Base-by-base conservation (phyloP, 2,113 vertebrate genomes). In the Centropus unirufus region DNA sequence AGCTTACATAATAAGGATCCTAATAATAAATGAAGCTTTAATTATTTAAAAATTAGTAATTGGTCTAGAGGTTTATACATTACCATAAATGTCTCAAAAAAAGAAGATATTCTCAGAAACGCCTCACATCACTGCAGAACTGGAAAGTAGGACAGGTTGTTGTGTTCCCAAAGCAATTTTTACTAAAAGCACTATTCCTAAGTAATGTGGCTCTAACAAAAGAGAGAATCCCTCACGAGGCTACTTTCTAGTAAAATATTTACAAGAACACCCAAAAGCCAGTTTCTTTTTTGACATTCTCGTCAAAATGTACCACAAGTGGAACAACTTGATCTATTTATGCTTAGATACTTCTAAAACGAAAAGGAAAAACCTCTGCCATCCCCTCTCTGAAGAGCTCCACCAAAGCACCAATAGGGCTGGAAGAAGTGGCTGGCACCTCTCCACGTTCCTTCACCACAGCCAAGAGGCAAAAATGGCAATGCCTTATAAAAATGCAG, bases 241-340 rank as follows among this genome's bases (percentile, higher is more conserved):
- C 63, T 51, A 42, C 58, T 81, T 73, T 29, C 73, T 20, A 84
- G 90, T 93, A 61, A 95, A 96, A 95, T 93, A 95, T 93, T 95
- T 92, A 94, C 86, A 42, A 73, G 79, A 87, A 83, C 86, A 92
- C 90, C 92, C 90, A 90, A 93, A 89, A 87, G 36, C n/a, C 73
- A 26, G 29, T 14, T 89, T 36, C 59, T 70, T 81, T 84, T 72
- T 72, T 44, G 14, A 0, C 46, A 20, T 49, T 12, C 40, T 76
- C 64, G 15, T 73, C 22, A 62, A 93, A 85, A 73, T 3, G 26
- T 26, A 47, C 79, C 51, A 30, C 4, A 92, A 84, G 26, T 46
- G 24, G 83, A 87, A 82, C 69, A 51, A 72, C 26, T 75, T n/a
- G 5, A 73, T 70, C 54, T 36, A 0, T 72, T 94, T 85, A 36